A percentile compares a stretch with the other conserved stretches of the same genome.
Conservation (phyloP, 2,113 vertebrate species). For the Urocitellus parryii region DNA sequence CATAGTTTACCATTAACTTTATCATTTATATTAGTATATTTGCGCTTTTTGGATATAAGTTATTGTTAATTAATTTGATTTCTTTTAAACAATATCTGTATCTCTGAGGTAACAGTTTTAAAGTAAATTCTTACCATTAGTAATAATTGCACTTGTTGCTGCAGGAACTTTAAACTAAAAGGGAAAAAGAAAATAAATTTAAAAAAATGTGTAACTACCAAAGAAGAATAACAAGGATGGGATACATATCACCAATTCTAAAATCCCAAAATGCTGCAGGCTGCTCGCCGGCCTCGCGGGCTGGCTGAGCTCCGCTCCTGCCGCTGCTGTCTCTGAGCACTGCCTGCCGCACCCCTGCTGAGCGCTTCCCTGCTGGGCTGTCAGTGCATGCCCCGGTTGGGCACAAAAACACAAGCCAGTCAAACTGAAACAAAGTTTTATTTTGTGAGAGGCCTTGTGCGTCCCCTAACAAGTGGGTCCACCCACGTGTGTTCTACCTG, state of each 20-base stretch:
- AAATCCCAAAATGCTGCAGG: too few species aligned
- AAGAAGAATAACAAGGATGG: background rate
- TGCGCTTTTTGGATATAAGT: background rate
- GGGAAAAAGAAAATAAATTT: background rate
- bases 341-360: too few species aligned
- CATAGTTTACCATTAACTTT: background rate
- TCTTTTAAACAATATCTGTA: conserved; percentile 29
- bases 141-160: conserved; percentile 92
- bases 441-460: too few species aligned
- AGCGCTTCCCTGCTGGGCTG: too few species aligned
- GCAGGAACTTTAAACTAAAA: conserved; percentile 92
- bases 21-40: background rate
- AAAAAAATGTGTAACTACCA: background rate
- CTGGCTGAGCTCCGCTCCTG: too few species aligned
- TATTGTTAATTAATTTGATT: conserved; percentile 41
- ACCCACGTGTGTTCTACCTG: too few species aligned
- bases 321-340: too few species aligned
- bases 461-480: too few species aligned
- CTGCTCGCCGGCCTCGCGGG: too few species aligned
- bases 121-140: conserved; percentile 88
- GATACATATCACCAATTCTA: background rate
- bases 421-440: too few species aligned
- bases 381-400: too few species aligned
- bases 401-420: too few species aligned
- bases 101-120: background rate